Evolutionary conservation across 2,113 vertebrate species (phyloP), one percentile per base, ranked within the genome.

Genomic region (Xiphophorus hellerii): DNA sequence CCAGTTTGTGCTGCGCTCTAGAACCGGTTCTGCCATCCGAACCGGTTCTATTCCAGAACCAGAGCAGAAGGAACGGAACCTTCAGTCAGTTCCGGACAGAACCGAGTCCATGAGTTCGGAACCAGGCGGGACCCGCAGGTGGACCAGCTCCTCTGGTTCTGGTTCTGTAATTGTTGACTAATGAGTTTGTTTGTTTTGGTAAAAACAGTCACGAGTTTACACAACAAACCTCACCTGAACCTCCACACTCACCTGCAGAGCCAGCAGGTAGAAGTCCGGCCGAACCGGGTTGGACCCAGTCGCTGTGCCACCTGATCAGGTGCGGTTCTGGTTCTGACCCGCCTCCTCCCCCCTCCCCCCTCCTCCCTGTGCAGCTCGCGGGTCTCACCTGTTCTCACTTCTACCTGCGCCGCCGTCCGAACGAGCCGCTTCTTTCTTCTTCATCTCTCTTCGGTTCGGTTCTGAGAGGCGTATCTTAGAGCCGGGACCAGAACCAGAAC

Each of bases 141-240:
- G 17, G 44, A 13, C 28, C 12, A 27, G 7, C 62, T 30, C 13
- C 39, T 64, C 37, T 51, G 9, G 28, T 22, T 17, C 39, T 13
- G 4, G 64, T 71, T 54, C 83, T 88, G 44, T 88, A 81, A 89
- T 87, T 81, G 87, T 88, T 92, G 91, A 91, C 84, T 78, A 88
- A 89, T 90, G 84, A 88, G 77, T 83, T 85, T 91, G 75, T 91
- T 90, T 91, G 89, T 91, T 92, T 92, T 86, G 70, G 90, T 82
- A 85, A 60, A 89, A 92, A 91, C 89, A 91, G 3, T 31, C 12
- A 39, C 51, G 35, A 87, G 83, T 90, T 86, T 80, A 77, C 69
- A 89, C 61, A 84, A 87, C 76, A 87, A 81, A 87, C 70, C 12
- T 13, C 61, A 48, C 71, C 30, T 58, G 33, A 37, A 37, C 35